Evolutionary conservation across 2,113 vertebrate species (phyloP).

Genomic region (Monopterus albus): DNA sequence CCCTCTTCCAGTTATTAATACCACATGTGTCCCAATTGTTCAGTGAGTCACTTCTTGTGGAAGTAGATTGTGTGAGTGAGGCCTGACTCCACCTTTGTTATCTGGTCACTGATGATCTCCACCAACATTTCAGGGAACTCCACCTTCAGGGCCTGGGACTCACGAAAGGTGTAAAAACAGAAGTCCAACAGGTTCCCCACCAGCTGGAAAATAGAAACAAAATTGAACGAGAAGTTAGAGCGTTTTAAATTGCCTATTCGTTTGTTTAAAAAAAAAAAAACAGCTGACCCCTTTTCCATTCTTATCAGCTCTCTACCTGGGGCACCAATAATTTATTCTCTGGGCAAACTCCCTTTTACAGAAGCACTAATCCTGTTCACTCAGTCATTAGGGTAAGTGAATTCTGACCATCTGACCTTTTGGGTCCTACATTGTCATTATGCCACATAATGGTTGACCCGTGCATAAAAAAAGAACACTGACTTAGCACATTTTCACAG

Average conservation of each 20-base stretch:
- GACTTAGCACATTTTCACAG: conserved; percentile 52
- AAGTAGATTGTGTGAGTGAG: conserved; percentile 97
- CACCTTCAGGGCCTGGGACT: conserved; percentile 97
- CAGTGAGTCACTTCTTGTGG: conserved; percentile 93
- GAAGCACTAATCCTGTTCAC: conserved; percentile 48
- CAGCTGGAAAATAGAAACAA: conserved; percentile 84
- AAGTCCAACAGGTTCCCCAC: conserved; percentile 96
- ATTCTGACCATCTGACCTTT: conserved; percentile 22
- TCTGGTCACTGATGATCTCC: conserved; percentile 99
- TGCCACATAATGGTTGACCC: conserved; percentile 25
- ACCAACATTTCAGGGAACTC: conserved; percentile 99
- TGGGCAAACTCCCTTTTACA: conserved; percentile 9
- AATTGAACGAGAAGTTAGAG: conserved; percentile 4
- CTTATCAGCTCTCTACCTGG: conserved; percentile 56
- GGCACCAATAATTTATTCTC: conserved; percentile 53
- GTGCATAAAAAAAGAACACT: not conserved
- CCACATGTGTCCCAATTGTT: conserved; percentile 28
- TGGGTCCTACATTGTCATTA: conserved; percentile 7
- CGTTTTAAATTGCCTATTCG: no score
- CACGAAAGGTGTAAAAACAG: conserved; percentile 99
- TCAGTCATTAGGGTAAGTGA: conserved; percentile 39
- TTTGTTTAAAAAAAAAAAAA: no score
- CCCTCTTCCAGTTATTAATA: conserved; percentile 42
- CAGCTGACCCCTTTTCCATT: conserved; percentile 4
- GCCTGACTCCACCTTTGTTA: conserved; percentile 99